Conservation (phyloP, 2,113 vertebrate species). For the Callithrix jacchus region DNA sequence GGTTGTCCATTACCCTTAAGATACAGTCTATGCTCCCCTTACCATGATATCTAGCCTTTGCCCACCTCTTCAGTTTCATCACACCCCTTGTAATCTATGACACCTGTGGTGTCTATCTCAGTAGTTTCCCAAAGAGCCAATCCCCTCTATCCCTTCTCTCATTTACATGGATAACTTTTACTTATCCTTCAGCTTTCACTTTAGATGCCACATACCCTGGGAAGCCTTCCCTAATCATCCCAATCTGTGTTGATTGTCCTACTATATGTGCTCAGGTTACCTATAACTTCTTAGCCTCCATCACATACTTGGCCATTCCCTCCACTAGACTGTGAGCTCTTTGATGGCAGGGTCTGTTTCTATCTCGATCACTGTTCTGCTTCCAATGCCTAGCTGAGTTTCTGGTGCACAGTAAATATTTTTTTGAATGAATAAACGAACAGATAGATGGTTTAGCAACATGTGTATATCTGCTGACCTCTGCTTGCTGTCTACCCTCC, state of each 20-base stretch:
- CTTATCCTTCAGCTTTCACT: neutral
- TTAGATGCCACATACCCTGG: neutral
- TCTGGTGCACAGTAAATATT: neutral
- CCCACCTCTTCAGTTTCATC: neutral
- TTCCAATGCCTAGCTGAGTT: neutral
- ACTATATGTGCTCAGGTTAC: slow-evolving; percentile 1
- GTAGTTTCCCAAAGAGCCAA: neutral
- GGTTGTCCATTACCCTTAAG: neutral
- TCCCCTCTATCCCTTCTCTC: neutral
- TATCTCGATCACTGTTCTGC: neutral
- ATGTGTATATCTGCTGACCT: neutral
- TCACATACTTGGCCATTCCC: neutral
- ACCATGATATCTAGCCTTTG: neutral
- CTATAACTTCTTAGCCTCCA: neutral
- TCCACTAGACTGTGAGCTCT: slow-evolving; percentile 9
- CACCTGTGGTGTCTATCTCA: neutral
- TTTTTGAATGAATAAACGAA: neutral
- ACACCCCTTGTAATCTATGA: neutral
- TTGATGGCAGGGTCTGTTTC: neutral
- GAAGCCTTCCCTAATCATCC: neutral
- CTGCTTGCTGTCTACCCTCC: neutral
- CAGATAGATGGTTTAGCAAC: neutral
- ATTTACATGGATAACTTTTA: neutral
- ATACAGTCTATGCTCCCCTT: neutral
- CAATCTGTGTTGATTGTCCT: neutral